Evolutionary conservation across 2,797 vertebrate species (phyloP).

Genomic region (Mormyrus proboscirostris): DNA sequence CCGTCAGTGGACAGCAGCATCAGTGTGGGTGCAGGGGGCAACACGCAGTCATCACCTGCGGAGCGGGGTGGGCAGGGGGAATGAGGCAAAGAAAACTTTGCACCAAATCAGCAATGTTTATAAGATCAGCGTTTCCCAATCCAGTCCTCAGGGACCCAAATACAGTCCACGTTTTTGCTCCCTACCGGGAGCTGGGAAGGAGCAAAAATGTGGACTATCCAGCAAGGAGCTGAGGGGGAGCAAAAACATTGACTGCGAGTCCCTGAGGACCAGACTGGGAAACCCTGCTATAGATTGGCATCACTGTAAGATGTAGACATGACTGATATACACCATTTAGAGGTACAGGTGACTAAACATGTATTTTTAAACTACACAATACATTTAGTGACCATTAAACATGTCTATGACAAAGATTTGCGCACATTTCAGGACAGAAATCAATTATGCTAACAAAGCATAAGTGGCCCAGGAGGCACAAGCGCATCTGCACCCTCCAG

Average conservation of each 20-base stretch:
- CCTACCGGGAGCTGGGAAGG: neutral
- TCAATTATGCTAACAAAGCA: neutral
- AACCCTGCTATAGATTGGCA: neutral
- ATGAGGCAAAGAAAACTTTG: neutral
- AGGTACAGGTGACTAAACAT: neutral
- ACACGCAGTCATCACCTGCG: conserved; percentile 79
- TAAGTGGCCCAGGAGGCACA: neutral
- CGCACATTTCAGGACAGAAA: neutral
- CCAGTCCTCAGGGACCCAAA: neutral
- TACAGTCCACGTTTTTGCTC: neutral
- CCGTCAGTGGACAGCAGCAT: conserved; percentile 90
- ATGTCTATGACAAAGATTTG: neutral
- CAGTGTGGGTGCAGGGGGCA: conserved; percentile 79
- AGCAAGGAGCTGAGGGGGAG: neutral
- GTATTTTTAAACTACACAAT: neutral
- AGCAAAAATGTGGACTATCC: neutral
- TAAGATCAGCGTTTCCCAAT: neutral
- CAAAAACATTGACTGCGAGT: neutral
- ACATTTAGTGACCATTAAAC: neutral
- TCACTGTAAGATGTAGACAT: neutral
- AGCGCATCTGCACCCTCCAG: neutral
- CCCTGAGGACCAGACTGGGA: neutral
- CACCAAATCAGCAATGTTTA: neutral
- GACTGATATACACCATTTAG: neutral
- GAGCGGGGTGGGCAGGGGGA: neutral